Evolutionary conservation across 53 echinoderm and acorn worm species (phyloP).

Genomic region (Temnopleurus reevesii): DNA sequence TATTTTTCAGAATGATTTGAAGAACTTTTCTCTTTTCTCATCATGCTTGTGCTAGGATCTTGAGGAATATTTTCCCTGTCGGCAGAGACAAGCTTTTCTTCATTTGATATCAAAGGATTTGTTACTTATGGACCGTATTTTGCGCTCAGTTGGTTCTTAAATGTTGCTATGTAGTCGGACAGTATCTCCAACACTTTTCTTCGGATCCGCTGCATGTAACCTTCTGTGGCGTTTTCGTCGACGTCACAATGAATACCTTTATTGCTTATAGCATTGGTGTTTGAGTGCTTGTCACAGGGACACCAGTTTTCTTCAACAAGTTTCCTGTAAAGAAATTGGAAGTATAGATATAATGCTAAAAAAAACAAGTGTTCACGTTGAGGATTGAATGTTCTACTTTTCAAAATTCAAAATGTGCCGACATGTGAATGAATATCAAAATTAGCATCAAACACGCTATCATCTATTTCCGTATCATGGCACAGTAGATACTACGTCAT

Average conservation of each 20-base stretch:
- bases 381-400: no score
- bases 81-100: background rate
- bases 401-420: no score
- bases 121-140: background rate
- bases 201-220: constrained; percentile 29
- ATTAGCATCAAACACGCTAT: no score
- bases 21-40: background rate
- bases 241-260: background rate
- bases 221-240: background rate
- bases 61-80: background rate
- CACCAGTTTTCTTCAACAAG: constrained; percentile 24
- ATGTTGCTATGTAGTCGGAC: constrained; percentile 4
- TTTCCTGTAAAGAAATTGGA: background rate
- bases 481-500: no score
- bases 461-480: no score
- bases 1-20: background rate
- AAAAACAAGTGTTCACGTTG: no score
- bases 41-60: background rate
- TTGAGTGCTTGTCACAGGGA: constrained; percentile 6
- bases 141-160: constrained; percentile 17
- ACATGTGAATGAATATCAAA: no score
- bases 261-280: background rate
- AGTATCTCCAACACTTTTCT: constrained; percentile 39
- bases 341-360: no score
- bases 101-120: background rate